Base-by-base conservation (phyloP, 2,113 vertebrate genomes). In the Phyllostomus hastatus region DNA sequence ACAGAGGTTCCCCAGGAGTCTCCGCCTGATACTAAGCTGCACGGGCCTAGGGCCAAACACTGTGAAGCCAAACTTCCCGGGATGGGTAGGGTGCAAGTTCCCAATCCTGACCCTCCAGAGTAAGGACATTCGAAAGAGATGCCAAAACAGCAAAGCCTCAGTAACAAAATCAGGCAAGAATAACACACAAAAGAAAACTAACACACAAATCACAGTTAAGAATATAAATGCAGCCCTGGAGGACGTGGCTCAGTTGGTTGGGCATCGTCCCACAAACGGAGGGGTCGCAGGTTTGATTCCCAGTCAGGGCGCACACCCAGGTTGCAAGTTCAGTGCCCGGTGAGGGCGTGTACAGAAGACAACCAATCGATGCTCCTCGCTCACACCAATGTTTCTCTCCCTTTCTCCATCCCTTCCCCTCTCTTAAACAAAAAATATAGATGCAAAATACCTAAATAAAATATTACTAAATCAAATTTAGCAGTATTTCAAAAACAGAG, bases 401-500 rank as follows among this genome's bases (percentile, higher is more conserved):
- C 61, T 64, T 31, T 64, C 61, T 14, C 61, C 20, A 10, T 64
- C 28, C 59, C 11, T 61, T 61, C 59, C 28, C 61, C 61, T 64
- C 61, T 64, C 61, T 64, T 64, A 64, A 64, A 43, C 43, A 64
- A 61, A 64, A 28, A 31, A 31, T 64, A 31, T 17, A 88, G 20
- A 35, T 35, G n/a, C n/a, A 95, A 92, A 93, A 88, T 64, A 64
- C 8, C 79, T 79, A 85, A 52, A 57, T 50, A 76, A 75, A 91
- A 48, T 46, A 57, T 11, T 10, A 84, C 43, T 48, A 91, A 75
- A 57, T 69, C 69, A 83, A 92, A 76, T 41, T 41, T 24, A n/a
- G 35, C 31, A 33, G 4, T 79, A 59, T 79, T 95, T 87, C 38
- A 54, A n/a, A 91, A 78, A 80, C 67, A 96, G n/a, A 96, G 94